Evolutionary conservation across 2,113 vertebrate species (phyloP).

Genomic region (Nycticebus coucang): DNA sequence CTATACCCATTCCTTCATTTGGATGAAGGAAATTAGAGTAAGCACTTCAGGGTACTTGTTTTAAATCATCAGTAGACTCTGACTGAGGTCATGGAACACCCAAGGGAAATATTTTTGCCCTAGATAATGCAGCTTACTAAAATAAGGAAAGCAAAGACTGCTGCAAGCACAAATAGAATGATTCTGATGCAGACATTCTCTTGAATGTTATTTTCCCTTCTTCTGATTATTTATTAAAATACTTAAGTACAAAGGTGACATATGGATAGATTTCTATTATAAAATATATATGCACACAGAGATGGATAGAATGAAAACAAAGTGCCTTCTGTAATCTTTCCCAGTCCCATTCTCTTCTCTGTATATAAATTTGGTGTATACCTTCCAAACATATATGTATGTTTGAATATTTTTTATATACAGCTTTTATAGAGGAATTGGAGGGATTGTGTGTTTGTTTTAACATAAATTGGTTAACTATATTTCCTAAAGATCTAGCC

Average conservation of each 20-base stretch:
- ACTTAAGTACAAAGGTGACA: neutral
- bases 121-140: slow-evolving; percentile 13
- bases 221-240: slow-evolving; percentile 30
- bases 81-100: neutral
- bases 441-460: neutral
- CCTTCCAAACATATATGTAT: neutral
- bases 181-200: slow-evolving; percentile 1
- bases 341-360: slow-evolving; percentile 20
- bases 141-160: neutral
- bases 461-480: slow-evolving; percentile 4
- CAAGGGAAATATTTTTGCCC: slow-evolving; percentile 24
- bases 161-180: slow-evolving; percentile 22
- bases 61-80: slow-evolving; percentile 1
- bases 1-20: neutral
- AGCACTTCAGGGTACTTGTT: neutral
- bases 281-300: neutral
- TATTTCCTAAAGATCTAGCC: neutral
- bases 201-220: slow-evolving; percentile 33
- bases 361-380: neutral
- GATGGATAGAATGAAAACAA: neutral
- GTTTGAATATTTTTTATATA: slow-evolving; percentile 2
- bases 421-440: slow-evolving; percentile 12
- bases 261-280: neutral
- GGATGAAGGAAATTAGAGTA: slow-evolving; percentile 7
- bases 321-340: neutral